These are phyloP conservation scores for Coturnix japonica DNA, from an alignment of 2,113 vertebrate genomes.

Conservation along the genomic window DNA sequence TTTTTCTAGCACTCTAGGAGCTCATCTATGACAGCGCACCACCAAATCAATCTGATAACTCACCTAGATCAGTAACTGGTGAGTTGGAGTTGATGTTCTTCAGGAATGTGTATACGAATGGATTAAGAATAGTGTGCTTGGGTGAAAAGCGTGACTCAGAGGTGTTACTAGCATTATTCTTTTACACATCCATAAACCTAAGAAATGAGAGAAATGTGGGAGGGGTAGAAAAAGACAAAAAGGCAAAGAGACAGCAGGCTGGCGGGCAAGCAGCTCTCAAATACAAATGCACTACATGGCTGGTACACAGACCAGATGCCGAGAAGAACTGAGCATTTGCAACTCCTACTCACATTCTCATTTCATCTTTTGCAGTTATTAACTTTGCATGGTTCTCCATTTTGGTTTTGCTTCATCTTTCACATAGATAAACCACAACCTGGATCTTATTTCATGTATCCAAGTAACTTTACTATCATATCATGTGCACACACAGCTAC, in stretches of 20 bases:
- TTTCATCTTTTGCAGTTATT: slow-evolving; percentile 28
- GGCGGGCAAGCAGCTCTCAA: neutral
- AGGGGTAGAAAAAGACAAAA: slow-evolving; percentile 32
- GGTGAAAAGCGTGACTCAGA: neutral
- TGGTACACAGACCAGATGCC: neutral
- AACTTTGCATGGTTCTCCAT: neutral
- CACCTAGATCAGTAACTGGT: neutral
- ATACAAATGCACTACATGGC: neutral
- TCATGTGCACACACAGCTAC: neutral
- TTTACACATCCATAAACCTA: neutral
- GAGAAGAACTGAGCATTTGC: slow-evolving; percentile 24
- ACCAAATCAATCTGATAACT: neutral
- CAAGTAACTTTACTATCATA: neutral
- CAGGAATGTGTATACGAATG: neutral
- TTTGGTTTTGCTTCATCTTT: slow-evolving; percentile 35
- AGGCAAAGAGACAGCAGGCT: slow-evolving; percentile 15
- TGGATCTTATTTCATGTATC: neutral
- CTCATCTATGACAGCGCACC: neutral
- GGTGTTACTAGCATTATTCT: slow-evolving; percentile 13
- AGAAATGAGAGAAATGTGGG: slow-evolving; percentile 8
- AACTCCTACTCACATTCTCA: slow-evolving; percentile 21
- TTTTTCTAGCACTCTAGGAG: neutral
- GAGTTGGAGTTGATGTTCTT: rapidly evolving
- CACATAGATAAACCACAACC: neutral
- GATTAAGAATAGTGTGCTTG: neutral